Evolutionary conservation across 2,797 vertebrate species (phyloP), one percentile per base, ranked within the genome.

Genomic region (Loriculus beryllinus): DNA sequence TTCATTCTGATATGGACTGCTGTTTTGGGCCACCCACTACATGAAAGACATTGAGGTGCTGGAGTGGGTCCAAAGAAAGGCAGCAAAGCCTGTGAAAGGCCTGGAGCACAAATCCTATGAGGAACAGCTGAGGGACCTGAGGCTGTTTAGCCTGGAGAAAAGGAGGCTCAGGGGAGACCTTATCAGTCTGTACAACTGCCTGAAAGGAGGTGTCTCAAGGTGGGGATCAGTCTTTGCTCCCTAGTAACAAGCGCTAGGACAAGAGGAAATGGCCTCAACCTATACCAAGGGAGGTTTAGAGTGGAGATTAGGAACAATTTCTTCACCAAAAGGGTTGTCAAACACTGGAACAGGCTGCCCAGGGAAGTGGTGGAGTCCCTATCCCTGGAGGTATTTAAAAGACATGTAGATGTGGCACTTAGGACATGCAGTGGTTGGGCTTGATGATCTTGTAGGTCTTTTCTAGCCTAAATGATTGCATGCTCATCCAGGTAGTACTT

Each of bases 1-100:
- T 97, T 97, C 93, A 94, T 97, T 97, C 95, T 91, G 86, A 84
- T 42, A 57, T 96, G 91, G 94, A 88, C 63, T 67, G 86, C 20
- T 3, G 31, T n/a, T 60, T 71, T 54, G 64, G 35, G 23, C 45
- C 14, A 31, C 22, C 64, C 19, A 29, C 12, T 48, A 9, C 16
- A 37, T 26, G 51, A 65, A 65, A 26, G 19, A 15, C 23, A 6
- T 19, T 43, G 65, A 71, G 45, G 31, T 10, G 12, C 26, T 48
- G 45, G 31, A 47, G 5, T 3, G 7, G 65, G 13, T 65, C 31
- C 14, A 26, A 52, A 71, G 51, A 29, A 48, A n/a, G 47, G 35
- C 40, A 48, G 2, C 47, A 52, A 17, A 54, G 23, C 35, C 77
- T 47, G 17, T 37, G 28, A 72, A 54, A 47, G 35, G 40, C 25